Evolutionary conservation across 2,113 vertebrate genomes (phyloP), one percentile per base, ranked within the genome.

Genomic region (Empidonax alnorum): DNA sequence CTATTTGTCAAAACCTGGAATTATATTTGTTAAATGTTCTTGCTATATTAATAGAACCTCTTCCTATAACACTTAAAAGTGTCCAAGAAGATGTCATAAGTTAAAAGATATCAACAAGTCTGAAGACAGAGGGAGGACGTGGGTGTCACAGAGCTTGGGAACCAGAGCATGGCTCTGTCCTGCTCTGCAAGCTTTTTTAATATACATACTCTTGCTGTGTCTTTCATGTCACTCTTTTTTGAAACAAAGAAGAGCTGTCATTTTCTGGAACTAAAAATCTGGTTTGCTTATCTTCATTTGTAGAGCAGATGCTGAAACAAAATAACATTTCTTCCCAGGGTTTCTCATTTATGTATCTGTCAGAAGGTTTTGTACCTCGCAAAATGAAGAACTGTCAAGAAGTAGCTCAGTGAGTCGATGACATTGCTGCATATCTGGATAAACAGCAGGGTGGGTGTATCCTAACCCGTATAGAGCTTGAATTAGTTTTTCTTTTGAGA

Each of bases 291-390:
- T 95, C 73, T 88, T 88, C 75, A 46, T 92, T 90, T 84, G 66
- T 62, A 88, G 72, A 91, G 75, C 92, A 95, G 92, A 87, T 83
- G 79, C 85, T 83, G 94, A 83, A 96, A 93, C 47, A 47, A 74
- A 93, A 52, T 71, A 95, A 37, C 86, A n/a, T 89, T 92, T 92
- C 83, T 93, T 95, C 78, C 33, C 33, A 25, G 62, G 50, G 41
- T 83, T 93, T 94, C 88, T 93, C 85, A 73, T 52, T 93, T 93
- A 56, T 66, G 31, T 87, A 42, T 91, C 81, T 91, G 88, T 94
- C 93, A 95, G 89, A 91, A 61, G 68, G 46, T 80, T 92, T 92
- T 68, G 68, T 94, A 74, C 16, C 1, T 81, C 79, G 84, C 22
- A 10, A 80, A 96, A 50, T 87, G 39, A 82, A 74, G 87, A 94